These are phyloP conservation scores for Sarcoramphus papa DNA, from an alignment of 2,797 vertebrate species.

Conservation along the genomic window DNA sequence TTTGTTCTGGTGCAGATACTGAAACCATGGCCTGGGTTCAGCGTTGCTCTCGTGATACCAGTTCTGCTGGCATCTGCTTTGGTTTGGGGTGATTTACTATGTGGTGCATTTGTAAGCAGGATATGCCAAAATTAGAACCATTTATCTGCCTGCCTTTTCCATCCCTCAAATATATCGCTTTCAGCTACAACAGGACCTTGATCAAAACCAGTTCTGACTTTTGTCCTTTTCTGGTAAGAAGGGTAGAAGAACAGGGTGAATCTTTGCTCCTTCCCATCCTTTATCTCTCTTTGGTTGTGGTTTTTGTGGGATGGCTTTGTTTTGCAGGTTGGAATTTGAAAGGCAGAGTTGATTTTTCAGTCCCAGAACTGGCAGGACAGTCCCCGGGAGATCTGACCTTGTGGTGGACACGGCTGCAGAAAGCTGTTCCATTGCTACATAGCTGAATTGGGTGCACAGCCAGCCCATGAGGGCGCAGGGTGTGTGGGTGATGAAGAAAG, in stretches of 20 bases:
- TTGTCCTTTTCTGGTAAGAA: not conserved
- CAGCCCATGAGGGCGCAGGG: not conserved
- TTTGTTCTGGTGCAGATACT: not conserved
- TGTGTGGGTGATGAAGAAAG: not conserved
- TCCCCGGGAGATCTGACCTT: not conserved
- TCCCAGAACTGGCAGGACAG: not conserved
- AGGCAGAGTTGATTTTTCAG: not conserved
- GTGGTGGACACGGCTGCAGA: not conserved
- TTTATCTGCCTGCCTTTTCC: not conserved
- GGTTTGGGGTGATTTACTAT: not conserved
- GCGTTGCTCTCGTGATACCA: not conserved
- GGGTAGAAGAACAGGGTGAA: not conserved
- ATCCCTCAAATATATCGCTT: not conserved
- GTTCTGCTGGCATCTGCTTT: not conserved
- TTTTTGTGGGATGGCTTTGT: not conserved
- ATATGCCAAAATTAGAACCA: not conserved
- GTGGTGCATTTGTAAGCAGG: not conserved
- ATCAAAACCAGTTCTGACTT: constrained; percentile 1
- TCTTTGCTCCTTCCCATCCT: not conserved
- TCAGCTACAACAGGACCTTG: not conserved
- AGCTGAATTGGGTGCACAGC: not conserved
- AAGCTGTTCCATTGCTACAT: not conserved
- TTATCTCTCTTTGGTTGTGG: not conserved
- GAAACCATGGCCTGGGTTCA: not conserved
- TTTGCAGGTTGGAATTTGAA: not conserved